phyloP scores from a whole-genome alignment of 2,113 vertebrate genomes.

The Prochilodus magdalenae region DNA sequence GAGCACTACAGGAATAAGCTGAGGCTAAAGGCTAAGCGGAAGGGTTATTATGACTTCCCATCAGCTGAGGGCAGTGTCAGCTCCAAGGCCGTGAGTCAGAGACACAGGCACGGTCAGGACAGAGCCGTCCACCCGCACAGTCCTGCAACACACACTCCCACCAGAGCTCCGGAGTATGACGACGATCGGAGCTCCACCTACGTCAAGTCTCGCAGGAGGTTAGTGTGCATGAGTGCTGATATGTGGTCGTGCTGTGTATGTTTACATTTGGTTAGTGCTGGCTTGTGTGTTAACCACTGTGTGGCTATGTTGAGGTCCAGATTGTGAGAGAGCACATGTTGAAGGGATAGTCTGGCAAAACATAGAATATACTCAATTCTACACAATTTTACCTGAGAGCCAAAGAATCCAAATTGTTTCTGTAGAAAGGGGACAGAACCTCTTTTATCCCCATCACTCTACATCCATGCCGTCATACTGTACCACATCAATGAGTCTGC shows the following conservation, averaged over 20 bases:
- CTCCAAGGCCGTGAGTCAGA: constrained; percentile 78
- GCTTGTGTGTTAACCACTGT: not conserved
- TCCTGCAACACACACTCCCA: constrained; percentile 79
- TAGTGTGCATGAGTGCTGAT: constrained; percentile 44
- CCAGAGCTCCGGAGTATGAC: constrained; percentile 84
- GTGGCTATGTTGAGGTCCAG: not conserved
- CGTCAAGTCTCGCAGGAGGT: constrained; percentile 91
- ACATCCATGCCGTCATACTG: too few species aligned
- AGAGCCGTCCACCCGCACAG: constrained; percentile 84
- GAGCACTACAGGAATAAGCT: constrained; percentile 99
- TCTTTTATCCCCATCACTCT: too few species aligned
- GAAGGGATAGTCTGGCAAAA: too few species aligned
- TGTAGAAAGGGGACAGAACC: too few species aligned
- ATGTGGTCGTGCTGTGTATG: not conserved
- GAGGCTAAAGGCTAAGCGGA: constrained; percentile 94
- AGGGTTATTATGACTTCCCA: constrained; percentile 96
- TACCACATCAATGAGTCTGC: too few species aligned
- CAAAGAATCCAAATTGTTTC: too few species aligned
- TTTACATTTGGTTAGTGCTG: not conserved
- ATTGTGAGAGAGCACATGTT: not conserved
- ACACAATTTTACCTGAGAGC: too few species aligned
- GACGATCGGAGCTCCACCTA: constrained; percentile 88
- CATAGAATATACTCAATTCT: too few species aligned
- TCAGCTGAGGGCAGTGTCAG: constrained; percentile 77
- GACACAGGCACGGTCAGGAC: constrained; percentile 79